Conservation (phyloP, 2,888 invertebrate genomes). For the Rhaphigaster nebulosa region DNA sequence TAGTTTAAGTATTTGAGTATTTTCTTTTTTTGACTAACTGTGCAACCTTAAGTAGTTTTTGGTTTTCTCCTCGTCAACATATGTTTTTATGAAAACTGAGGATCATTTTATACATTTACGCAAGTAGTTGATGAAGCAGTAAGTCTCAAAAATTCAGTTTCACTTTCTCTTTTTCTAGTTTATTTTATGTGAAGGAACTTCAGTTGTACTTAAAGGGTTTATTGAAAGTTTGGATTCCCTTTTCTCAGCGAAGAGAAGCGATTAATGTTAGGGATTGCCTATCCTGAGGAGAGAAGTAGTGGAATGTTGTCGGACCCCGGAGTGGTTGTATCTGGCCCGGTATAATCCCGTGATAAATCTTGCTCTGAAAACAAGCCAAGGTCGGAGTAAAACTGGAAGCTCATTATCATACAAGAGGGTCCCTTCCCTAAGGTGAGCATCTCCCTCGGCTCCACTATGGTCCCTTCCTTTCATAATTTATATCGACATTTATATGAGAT, state of each 20-base stretch:
- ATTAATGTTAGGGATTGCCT: neutral
- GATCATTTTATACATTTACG: too few relatives aligned
- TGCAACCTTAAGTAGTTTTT: too few relatives aligned
- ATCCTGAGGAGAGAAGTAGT: neutral
- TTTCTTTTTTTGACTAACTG: too few relatives aligned
- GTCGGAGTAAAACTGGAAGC: constrained; percentile 28
- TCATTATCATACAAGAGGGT: neutral
- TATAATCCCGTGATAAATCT: constrained; percentile 29
- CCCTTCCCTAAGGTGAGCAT: neutral
- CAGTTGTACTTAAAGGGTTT: neutral
- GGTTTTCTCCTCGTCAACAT: too few relatives aligned
- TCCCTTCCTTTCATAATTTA: neutral
- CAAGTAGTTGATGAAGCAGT: too few relatives aligned
- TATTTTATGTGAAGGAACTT: too few relatives aligned
- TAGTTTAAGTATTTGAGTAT: too few relatives aligned
- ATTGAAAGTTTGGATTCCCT: neutral
- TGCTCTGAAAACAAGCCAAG: constrained; percentile 13
- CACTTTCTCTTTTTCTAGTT: too few relatives aligned
- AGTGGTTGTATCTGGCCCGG: neutral
- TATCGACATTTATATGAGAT: neutral
- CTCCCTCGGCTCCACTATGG: neutral
- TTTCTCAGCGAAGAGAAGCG: neutral
- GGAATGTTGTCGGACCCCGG: neutral
- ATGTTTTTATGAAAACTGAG: too few relatives aligned
- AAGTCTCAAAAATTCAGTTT: too few relatives aligned